Conservation (phyloP, 2,888 invertebrate genomes). For the Dryococelus australis region DNA sequence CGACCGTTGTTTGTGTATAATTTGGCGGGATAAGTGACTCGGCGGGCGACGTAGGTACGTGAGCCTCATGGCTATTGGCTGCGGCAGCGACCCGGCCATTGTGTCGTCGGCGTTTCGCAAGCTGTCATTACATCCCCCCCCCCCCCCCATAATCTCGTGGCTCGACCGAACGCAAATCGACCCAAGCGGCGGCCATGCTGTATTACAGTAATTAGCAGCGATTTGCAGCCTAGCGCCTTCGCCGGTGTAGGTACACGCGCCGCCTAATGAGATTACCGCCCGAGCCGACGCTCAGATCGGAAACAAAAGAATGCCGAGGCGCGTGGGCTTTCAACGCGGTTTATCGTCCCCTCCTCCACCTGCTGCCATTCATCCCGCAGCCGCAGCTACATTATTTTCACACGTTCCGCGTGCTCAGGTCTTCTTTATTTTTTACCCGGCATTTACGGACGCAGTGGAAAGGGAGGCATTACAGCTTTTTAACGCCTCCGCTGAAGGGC, state of each 20-base stretch:
- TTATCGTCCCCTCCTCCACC: neutral
- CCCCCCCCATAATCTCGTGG: neutral
- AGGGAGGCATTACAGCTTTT: no score
- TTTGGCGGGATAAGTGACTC: neutral
- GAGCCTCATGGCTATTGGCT: neutral
- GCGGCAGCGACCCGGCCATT: neutral
- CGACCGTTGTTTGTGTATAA: slow-evolving; percentile 16
- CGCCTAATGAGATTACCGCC: neutral
- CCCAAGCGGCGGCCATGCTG: neutral
- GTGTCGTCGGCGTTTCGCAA: neutral
- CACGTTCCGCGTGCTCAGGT: neutral
- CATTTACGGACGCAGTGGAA: no score
- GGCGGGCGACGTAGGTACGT: neutral
- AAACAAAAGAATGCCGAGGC: neutral
- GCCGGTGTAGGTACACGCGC: neutral
- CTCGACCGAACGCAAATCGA: neutral
- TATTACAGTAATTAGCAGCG: slow-evolving; percentile 2
- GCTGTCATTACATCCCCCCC: neutral
- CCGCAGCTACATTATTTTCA: neutral
- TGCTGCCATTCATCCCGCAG: neutral
- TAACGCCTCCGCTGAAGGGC: no score
- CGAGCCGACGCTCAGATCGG: neutral
- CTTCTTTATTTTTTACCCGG: no score
- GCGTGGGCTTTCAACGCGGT: neutral
- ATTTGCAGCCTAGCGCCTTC: neutral